A percentile compares a stretch with the other conserved stretches of the same genome.
Conservation (phyloP, 2,888 invertebrate species). For the Agrotis ipsilon region DNA sequence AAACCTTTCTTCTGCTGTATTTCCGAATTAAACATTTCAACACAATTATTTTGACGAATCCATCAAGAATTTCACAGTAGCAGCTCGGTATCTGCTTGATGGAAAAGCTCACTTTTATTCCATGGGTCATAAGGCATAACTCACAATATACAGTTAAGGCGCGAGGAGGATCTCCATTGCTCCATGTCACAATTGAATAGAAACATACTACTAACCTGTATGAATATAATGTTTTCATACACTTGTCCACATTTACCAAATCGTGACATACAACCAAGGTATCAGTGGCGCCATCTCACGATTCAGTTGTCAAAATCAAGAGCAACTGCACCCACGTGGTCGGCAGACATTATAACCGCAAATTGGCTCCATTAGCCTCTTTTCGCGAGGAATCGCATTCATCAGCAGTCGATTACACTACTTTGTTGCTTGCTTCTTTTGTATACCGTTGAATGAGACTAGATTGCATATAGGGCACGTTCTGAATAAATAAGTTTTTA, state of each 20-base stretch:
- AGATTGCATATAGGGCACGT: constrained; percentile 52
- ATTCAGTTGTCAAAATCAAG: constrained; percentile 80
- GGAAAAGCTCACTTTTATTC: no score
- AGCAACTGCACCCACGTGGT: constrained; percentile 74
- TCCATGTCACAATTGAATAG: neutral
- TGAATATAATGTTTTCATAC: neutral
- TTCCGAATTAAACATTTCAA: no score
- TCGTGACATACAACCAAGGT: constrained; percentile 76
- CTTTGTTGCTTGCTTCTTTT: constrained; percentile 69
- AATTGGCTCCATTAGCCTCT: constrained; percentile 80
- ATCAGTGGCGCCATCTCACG: constrained; percentile 85
- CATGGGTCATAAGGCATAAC: no score
- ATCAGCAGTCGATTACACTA: constrained; percentile 76
- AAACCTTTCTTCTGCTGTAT: neutral
- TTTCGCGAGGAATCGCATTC: constrained; percentile 76
- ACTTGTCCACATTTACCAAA: constrained; percentile 42
- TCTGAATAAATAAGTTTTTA: constrained; percentile 31
- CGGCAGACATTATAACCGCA: constrained; percentile 74
- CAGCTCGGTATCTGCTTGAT: no score
- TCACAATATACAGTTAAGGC: no score
- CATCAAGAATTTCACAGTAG: neutral
- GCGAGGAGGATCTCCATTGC: neutral
- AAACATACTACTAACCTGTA: constrained; percentile 5
- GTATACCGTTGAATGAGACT: constrained; percentile 60
- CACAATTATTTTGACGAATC: no score